phyloP scores from a whole-genome alignment of 2,888 invertebrate species.

The Torymus texanus region DNA sequence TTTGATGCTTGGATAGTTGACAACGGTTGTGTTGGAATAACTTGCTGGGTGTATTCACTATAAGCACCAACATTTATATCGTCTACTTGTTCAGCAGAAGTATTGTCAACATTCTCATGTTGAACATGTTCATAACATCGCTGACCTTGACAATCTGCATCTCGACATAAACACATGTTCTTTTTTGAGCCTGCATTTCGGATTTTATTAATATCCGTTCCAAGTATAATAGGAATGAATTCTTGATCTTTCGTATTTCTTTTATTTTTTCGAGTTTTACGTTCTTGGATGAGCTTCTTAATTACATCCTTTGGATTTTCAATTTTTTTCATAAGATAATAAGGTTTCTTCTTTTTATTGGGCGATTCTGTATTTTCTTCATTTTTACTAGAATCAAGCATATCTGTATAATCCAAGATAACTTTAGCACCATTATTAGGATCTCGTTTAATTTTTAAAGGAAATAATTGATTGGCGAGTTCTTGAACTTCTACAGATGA shows the following conservation, averaged over 20 bases:
- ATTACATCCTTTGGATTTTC: neutral
- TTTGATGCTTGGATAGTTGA: conserved; percentile 53
- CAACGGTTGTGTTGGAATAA: neutral
- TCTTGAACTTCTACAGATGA: neutral
- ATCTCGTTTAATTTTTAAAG: conserved; percentile 2
- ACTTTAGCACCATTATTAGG: neutral
- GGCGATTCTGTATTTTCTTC: neutral
- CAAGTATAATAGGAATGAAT: neutral
- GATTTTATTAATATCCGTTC: neutral
- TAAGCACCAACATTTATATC: neutral
- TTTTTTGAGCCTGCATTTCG: conserved; percentile 54
- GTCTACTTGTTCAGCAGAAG: conserved; percentile 8
- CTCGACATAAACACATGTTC: conserved; percentile 63
- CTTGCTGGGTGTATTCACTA: neutral
- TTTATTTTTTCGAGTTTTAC: neutral
- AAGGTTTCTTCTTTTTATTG: neutral
- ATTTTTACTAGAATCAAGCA: too few species aligned
- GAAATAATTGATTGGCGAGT: neutral
- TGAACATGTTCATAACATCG: conserved; percentile 13
- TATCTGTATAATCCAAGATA: too few species aligned
- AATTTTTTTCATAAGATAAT: neutral
- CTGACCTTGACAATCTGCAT: conserved; percentile 47
- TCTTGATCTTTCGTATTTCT: neutral
- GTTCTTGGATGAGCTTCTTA: neutral
- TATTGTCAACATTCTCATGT: conserved; percentile 2